Conservation (phyloP, 2,888 invertebrate species). For the Agonopterix alstromeriana region DNA sequence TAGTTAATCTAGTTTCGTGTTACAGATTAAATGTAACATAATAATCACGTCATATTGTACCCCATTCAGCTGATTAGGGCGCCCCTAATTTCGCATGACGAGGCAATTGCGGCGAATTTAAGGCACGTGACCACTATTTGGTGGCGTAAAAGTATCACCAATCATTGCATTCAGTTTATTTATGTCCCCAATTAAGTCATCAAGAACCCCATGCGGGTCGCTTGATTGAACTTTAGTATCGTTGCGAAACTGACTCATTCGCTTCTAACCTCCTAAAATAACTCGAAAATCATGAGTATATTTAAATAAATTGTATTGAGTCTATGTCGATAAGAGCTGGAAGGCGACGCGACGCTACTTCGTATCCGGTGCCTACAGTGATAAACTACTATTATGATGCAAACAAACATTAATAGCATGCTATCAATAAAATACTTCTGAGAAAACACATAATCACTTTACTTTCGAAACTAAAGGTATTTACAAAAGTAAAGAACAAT, state of each 20-base stretch:
- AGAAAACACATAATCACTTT: constrained; percentile 12
- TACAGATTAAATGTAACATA: constrained; percentile 45
- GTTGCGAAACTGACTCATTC: constrained; percentile 16
- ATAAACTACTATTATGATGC: constrained; percentile 35
- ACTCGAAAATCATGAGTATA: constrained; percentile 12
- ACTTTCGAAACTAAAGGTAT: neutral
- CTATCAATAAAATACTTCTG: constrained; percentile 24
- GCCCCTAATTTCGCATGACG: constrained; percentile 42
- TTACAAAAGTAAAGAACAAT: constrained; percentile 5
- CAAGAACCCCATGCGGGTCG: constrained; percentile 59
- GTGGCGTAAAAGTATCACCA: constrained; percentile 54
- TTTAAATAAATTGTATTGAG: constrained; percentile 33
- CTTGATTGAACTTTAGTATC: constrained; percentile 24
- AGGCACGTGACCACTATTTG: constrained; percentile 72
- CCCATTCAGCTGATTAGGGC: constrained; percentile 44
- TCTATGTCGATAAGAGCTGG: constrained; percentile 48
- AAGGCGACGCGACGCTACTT: constrained; percentile 41
- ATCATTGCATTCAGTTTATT: constrained; percentile 57
- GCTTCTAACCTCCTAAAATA: neutral
- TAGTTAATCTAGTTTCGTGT: constrained; percentile 9
- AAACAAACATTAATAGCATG: constrained; percentile 26
- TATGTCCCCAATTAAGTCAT: constrained; percentile 64
- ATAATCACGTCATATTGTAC: constrained; percentile 64
- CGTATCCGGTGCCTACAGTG: constrained; percentile 51
- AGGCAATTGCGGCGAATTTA: constrained; percentile 63